A percentile compares a stretch with the other conserved stretches of the same genome.
These are phyloP conservation scores for Hiodon tergisus DNA, from an alignment of 2,113 vertebrate species.

Conservation along the genomic window DNA sequence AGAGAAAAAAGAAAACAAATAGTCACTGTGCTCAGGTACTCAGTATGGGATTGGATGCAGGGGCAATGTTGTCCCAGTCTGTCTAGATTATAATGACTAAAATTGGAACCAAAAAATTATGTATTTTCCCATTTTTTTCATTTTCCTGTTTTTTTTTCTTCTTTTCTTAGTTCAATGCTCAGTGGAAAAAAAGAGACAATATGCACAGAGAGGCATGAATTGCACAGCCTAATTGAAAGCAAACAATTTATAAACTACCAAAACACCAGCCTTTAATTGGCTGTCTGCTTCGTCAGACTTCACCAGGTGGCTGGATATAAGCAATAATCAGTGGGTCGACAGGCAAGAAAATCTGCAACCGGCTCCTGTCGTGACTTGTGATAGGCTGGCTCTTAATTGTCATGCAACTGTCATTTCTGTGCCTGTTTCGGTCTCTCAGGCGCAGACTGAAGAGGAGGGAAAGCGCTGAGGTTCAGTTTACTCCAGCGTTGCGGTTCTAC, in stretches of 20 bases:
- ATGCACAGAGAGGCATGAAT: slow-evolving; percentile 23
- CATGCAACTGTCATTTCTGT: slow-evolving; percentile 41
- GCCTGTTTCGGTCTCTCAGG: slow-evolving; percentile 28
- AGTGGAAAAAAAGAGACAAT: not conserved
- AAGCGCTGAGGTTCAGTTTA: slow-evolving; percentile 26
- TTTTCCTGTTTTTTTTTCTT: not conserved
- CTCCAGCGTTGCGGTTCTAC: slow-evolving; percentile 25
- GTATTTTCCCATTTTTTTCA: not conserved
- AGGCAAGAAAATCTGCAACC: slow-evolving; percentile 31
- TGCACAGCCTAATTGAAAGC: slow-evolving; percentile 19
- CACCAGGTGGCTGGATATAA: slow-evolving; percentile 40
- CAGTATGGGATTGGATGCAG: not conserved
- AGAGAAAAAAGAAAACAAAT: not conserved
- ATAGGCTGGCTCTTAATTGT: slow-evolving; percentile 42
- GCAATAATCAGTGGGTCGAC: slow-evolving; percentile 30
- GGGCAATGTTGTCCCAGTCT: no score
- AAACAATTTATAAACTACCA: slow-evolving; percentile 32
- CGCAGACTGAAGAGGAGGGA: slow-evolving; percentile 10
- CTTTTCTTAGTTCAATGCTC: not conserved
- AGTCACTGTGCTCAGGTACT: not conserved
- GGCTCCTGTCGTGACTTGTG: slow-evolving; percentile 29
- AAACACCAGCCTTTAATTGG: slow-evolving; percentile 34
- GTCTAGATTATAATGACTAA: no score
- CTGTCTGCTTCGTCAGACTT: slow-evolving; percentile 33
- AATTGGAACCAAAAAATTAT: not conserved